Base-by-base conservation (phyloP, 2,113 vertebrate species). In the Phalacrocorax aristotelis region DNA sequence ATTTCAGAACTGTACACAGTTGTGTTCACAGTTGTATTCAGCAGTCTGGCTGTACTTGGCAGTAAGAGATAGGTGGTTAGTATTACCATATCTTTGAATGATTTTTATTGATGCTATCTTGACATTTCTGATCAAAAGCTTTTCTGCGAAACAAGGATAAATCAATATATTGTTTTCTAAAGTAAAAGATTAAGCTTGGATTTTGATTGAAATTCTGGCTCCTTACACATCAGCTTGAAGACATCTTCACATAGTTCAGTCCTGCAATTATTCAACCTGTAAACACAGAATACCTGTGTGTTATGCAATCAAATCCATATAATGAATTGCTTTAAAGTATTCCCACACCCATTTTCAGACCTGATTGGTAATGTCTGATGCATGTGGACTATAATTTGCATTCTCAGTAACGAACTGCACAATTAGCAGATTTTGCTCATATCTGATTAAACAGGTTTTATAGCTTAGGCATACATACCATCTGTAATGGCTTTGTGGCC, bases 281-380 rank as follows among this genome's bases (percentile, higher is more conserved):
- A 78, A 62, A 42, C 32, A 77, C 19, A 62, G 61, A 79, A 88
- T 83, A 38, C 65, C 89, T 84, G 34, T 49, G n/a, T 87, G 32
- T 96, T 97, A 69, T 72, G 83, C 91, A 97, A 96, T 91, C 81
- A 95, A 72, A 57, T 72, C 22, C 87, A 58, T 42, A 8, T 76
- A 91, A 95, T 85, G 40, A 85, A 61, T 87, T 95, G 93, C 78
- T 90, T 92, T 66, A 8, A 84, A 77, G 40, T 77, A 82, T 94
- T 96, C 84, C 89, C 96, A 97, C 93, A 54, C 95, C 89, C 81
- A 49, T 93, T 96, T 96, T 77, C 83, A 95, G 57, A 70, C 44
- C 64, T 64, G 76, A 86, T 87, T 95, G 61, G 55, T 90, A 92
- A 86, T 20, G 55, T 83, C 51, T 95, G 86, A 82, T 93, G 79